These are phyloP conservation scores for Watsonalla cultraria DNA, from an alignment of 2,888 invertebrate species.

Conservation along the genomic window DNA sequence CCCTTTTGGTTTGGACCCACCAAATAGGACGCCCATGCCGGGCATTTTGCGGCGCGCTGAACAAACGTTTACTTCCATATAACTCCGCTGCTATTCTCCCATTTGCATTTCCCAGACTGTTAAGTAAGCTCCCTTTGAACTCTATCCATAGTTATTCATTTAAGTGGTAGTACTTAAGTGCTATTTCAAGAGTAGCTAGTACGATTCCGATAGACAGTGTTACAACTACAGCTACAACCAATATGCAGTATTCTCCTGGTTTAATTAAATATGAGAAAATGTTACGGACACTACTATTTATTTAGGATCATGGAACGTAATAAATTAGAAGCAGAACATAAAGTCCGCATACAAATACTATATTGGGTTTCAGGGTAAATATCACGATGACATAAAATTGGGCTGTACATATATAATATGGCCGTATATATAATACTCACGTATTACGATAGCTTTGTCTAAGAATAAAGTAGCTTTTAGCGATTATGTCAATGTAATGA, in stretches of 20 bases:
- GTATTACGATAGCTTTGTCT: no score
- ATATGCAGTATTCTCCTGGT: background rate
- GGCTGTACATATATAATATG: no score
- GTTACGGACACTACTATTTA: background rate
- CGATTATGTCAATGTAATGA: no score
- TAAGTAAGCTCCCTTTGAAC: conserved; percentile 25
- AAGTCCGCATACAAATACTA: no score
- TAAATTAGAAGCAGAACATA: no score
- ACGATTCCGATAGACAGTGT: no score
- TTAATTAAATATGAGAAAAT: background rate
- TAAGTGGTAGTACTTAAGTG: background rate
- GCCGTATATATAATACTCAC: no score
- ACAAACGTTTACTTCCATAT: conserved; percentile 46
- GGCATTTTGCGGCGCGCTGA: conserved; percentile 19
- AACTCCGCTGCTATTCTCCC: conserved; percentile 44
- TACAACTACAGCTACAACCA: no score
- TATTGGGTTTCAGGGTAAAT: no score
- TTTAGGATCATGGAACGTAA: background rate
- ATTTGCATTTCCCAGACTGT: conserved; percentile 56
- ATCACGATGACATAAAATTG: background rate
- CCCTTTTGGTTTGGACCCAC: no score
- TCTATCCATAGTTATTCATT: background rate
- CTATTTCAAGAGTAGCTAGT: background rate
- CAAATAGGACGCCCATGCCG: conserved; percentile 3
- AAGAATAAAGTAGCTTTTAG: no score